Evolutionary conservation across 2,888 invertebrate genomes (phyloP).

Genomic region (Ernsta delagoae): DNA sequence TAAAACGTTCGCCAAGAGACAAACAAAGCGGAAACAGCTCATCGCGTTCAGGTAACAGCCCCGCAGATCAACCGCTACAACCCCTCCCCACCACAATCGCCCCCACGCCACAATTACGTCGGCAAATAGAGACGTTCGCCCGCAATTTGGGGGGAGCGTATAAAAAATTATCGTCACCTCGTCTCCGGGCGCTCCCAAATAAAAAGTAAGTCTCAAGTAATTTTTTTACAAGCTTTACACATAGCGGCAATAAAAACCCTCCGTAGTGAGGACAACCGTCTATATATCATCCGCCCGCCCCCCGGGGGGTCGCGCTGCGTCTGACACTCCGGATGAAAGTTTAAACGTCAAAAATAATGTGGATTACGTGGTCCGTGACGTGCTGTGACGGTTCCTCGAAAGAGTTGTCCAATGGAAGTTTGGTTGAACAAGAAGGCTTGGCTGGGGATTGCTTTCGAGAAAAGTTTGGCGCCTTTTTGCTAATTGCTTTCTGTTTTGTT

Average conservation of each 20-base stretch:
- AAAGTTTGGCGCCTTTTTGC: constrained; percentile 32
- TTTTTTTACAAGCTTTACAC: constrained; percentile 80
- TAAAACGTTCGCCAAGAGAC: constrained; percentile 34
- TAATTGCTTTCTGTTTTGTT: constrained; percentile 35
- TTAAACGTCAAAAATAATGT: constrained; percentile 51
- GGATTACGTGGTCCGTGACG: constrained; percentile 59
- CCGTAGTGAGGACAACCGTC: constrained; percentile 59
- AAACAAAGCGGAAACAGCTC: constrained; percentile 36
- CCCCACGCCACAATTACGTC: constrained; percentile 41
- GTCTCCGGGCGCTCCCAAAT: constrained; percentile 42
- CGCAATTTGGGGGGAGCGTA: constrained; percentile 59
- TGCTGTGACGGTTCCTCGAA: constrained; percentile 35
- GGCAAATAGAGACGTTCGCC: constrained; percentile 64
- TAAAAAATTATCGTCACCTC: constrained; percentile 72
- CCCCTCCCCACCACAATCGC: constrained; percentile 10
- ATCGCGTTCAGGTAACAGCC: constrained; percentile 29
- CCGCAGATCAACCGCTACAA: constrained; percentile 16
- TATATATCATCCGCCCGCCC: constrained; percentile 71
- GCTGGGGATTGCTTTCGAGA: constrained; percentile 18
- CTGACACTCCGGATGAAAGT: constrained; percentile 72
- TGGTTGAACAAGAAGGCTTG: constrained; percentile 1
- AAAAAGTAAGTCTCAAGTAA: constrained; percentile 71
- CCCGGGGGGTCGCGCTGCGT: constrained; percentile 49
- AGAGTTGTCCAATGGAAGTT: constrained; percentile 36
- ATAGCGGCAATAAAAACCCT: constrained; percentile 77